A percentile compares a stretch with the other conserved stretches of the same genome.
Evolutionary conservation across 1,140 invertebrate species (phyloP).

Genomic region (Zaprionus inermis): DNA sequence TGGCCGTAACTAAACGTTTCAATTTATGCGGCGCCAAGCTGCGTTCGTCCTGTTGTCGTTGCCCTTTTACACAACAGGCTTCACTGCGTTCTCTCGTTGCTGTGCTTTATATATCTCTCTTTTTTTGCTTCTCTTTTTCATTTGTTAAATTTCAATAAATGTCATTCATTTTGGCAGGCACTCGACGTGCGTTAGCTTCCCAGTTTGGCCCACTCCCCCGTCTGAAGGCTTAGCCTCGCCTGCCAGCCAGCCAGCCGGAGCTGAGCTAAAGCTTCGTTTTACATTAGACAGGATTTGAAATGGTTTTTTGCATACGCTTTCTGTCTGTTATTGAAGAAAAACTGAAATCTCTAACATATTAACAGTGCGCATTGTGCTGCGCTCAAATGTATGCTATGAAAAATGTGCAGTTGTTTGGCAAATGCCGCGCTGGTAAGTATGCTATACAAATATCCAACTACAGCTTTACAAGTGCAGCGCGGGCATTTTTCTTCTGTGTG

Average conservation of each 20-base stretch:
- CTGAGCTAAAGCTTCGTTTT: constrained; percentile 45
- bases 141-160: constrained; percentile 78
- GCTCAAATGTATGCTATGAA: constrained; percentile 16
- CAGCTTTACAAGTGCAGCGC: not conserved
- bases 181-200: constrained; percentile 65
- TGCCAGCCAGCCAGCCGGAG: constrained; percentile 11
- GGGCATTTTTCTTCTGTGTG: not conserved
- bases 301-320: constrained; percentile 72
- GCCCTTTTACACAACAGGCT: constrained; percentile 12
- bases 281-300: constrained; percentile 69
- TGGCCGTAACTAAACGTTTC: constrained; percentile 76
- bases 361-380: constrained; percentile 24
- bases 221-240: constrained; percentile 7
- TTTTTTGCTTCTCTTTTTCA: constrained; percentile 31
- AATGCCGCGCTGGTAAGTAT: not conserved
- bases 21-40: constrained; percentile 63
- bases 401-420: not conserved
- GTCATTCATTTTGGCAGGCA: constrained; percentile 79
- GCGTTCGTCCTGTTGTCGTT: constrained; percentile 32
- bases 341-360: constrained; percentile 31
- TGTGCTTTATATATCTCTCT: constrained; percentile 15
- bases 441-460: not conserved
- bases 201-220: constrained; percentile 52
- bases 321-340: constrained; percentile 70
- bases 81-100: not conserved